These are phyloP conservation scores for Smithornis capensis DNA, from an alignment of 2,113 vertebrate species.

Conservation along the genomic window DNA sequence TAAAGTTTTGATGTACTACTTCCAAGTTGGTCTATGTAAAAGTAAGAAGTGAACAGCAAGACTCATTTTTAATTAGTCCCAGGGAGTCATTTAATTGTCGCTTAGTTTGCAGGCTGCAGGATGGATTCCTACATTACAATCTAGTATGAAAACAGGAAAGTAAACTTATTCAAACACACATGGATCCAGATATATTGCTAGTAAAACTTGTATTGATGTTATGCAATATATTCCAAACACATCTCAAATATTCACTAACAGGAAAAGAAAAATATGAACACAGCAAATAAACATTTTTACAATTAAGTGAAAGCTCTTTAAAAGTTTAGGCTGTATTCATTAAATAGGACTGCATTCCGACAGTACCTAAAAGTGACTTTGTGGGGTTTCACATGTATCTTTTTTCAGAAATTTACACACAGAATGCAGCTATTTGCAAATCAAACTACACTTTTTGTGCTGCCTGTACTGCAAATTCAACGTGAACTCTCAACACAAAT, in stretches of 20 bases:
- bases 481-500: background rate
- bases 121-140: slow-evolving; percentile 5
- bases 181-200: slow-evolving; percentile 9
- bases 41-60: slow-evolving; percentile 10
- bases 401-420: slow-evolving; percentile 5
- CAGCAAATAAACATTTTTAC: slow-evolving; percentile 47
- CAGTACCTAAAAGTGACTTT: background rate
- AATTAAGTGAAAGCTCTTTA: slow-evolving; percentile 45
- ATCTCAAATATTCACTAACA: slow-evolving; percentile 35
- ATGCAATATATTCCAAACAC: slow-evolving; percentile 1
- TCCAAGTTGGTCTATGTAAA: background rate
- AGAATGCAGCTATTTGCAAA: slow-evolving; percentile 42
- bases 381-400: background rate
- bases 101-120: slow-evolving; percentile 45
- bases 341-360: slow-evolving; percentile 22
- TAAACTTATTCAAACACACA: slow-evolving; percentile 11
- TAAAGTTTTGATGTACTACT: background rate
- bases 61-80: slow-evolving; percentile 57
- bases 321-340: slow-evolving; percentile 17
- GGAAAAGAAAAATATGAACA: slow-evolving; percentile 16
- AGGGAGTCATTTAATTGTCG: slow-evolving; percentile 33
- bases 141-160: slow-evolving; percentile 21
- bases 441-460: background rate
- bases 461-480: background rate
- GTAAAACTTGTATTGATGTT: slow-evolving; percentile 15